Conservation (phyloP, 2,113 vertebrate species). For the Cathartes aura region DNA sequence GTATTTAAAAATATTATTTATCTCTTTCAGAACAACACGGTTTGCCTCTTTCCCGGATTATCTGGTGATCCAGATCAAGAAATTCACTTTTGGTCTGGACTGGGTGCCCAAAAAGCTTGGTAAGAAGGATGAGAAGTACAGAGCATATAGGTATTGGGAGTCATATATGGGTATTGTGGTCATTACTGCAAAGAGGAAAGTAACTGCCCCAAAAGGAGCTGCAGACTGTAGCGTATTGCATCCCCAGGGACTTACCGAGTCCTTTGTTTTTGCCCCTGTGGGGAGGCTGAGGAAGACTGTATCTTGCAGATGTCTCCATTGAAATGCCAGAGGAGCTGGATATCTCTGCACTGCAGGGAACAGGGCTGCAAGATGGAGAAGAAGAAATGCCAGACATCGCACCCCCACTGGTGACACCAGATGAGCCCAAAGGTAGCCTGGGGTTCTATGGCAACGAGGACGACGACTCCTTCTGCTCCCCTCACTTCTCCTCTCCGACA, state of each 20-base stretch:
- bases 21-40: constrained; percentile 87
- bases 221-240: not conserved
- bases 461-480: constrained; percentile 99
- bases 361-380: constrained; percentile 92
- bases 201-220: not conserved
- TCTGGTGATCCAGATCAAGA: constrained; percentile 98
- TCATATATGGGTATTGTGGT: not conserved
- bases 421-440: constrained; percentile 99
- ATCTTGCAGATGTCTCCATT: constrained; percentile 91
- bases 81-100: constrained; percentile 97
- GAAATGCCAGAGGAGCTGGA: constrained; percentile 96
- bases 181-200: not conserved
- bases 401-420: constrained; percentile 96
- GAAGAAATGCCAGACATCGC: constrained; percentile 98
- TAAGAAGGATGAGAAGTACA: constrained; percentile 67
- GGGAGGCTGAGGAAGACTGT: not conserved
- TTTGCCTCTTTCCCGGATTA: constrained; percentile 98
- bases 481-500: constrained; percentile 94
- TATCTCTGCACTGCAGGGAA: constrained; percentile 87
- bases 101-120: constrained; percentile 99
- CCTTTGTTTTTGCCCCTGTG: not conserved
- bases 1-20: not conserved
- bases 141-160: not conserved
- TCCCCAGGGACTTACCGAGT: not conserved
- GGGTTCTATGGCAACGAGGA: constrained; percentile 99